Evolutionary conservation across 37 sponge, comb jelly and placozoan species (phyloP).

Genomic region (Geodia barretti): DNA sequence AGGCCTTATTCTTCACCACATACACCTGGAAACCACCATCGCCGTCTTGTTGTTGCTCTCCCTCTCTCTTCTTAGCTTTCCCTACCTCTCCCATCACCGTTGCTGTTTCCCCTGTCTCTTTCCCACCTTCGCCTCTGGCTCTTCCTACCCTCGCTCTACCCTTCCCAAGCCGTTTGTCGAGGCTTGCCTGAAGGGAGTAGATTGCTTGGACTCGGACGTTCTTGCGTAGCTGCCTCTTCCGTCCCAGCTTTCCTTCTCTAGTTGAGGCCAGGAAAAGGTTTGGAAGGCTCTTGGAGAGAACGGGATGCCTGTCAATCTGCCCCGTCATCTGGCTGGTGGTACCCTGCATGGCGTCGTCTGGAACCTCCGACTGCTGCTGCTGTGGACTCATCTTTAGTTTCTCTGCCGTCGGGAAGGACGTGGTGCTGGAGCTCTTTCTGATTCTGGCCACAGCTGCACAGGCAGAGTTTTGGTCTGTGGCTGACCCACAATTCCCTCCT

Average conservation of each 20-base stretch:
- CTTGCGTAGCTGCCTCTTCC: not conserved
- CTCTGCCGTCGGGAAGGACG: conserved; percentile 30
- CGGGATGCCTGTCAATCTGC: not conserved
- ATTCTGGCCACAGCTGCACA: not conserved
- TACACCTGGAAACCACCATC: too few relatives aligned
- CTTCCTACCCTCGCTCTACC: not conserved
- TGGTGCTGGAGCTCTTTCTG: conserved; percentile 31
- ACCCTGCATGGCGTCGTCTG: not conserved
- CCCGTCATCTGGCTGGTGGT: not conserved
- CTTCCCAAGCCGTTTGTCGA: not conserved
- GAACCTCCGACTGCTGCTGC: not conserved
- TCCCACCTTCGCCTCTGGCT: not conserved
- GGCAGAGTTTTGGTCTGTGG: too few relatives aligned
- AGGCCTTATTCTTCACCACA: not conserved
- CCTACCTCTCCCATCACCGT: not conserved
- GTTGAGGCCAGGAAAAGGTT: not conserved
- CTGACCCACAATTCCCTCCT: too few relatives aligned
- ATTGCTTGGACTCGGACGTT: not conserved
- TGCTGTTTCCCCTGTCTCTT: not conserved
- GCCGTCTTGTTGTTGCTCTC: not conserved
- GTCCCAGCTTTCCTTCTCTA: not conserved
- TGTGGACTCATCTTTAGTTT: not conserved
- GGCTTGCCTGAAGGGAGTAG: not conserved
- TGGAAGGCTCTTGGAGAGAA: conserved; percentile 19
- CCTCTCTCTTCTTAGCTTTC: not conserved